Percentiles rank a stretch among this genome's conserved stretches.
phyloP scores from a whole-genome alignment of 2,797 vertebrate species.

The Potorous gilbertii region DNA sequence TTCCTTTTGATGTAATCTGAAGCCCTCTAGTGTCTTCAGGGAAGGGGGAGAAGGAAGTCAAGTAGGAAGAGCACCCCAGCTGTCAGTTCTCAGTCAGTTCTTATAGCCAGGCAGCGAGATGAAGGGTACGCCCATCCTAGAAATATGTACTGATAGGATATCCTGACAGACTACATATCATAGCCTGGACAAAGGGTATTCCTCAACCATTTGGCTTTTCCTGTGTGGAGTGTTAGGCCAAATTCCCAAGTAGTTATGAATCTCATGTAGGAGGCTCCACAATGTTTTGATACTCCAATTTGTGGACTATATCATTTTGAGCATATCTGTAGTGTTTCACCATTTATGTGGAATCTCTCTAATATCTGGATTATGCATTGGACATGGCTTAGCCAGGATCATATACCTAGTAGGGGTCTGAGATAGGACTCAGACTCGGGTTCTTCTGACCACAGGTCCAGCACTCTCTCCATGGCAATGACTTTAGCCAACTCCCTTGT shows the following conservation, averaged over 20 bases:
- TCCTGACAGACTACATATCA: not conserved
- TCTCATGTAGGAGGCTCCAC: not conserved
- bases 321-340: not conserved
- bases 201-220: not conserved
- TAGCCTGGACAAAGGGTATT: not conserved
- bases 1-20: not conserved
- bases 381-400: not conserved
- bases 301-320: not conserved
- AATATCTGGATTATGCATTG: not conserved
- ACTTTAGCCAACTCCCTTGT: not conserved
- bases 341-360: not conserved
- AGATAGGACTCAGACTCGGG: not conserved
- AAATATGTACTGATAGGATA: not conserved
- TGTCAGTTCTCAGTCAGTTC: not conserved
- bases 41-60: not conserved
- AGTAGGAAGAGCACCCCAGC: not conserved
- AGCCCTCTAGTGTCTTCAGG: not conserved
- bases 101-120: not conserved
- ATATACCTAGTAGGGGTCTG: not conserved
- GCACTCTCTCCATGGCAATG: not conserved
- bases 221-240: not conserved
- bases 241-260: not conserved
- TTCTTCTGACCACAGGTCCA: not conserved
- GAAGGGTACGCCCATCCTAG: not conserved
- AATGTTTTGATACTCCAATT: not conserved